A percentile compares a stretch with the other conserved stretches of the same genome.
phyloP scores from a whole-genome alignment of 2,888 invertebrate genomes.

The Drosophila maculinotata region DNA sequence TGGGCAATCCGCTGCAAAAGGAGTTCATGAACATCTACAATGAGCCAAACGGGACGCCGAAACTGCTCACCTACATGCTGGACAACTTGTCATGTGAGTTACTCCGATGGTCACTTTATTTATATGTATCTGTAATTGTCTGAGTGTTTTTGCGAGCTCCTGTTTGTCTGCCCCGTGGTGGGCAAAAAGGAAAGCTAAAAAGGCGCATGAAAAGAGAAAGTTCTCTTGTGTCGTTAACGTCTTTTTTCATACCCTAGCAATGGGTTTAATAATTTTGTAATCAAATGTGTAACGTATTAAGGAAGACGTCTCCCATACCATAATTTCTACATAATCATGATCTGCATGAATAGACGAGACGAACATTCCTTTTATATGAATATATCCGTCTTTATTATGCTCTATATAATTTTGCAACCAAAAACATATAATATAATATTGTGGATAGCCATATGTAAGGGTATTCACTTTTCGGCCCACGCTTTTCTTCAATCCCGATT shows the following conservation, averaged over 20 bases:
- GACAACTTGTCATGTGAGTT: constrained; percentile 96
- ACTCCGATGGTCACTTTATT: constrained; percentile 25
- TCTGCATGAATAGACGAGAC: neutral
- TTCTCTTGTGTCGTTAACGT: constrained; percentile 37
- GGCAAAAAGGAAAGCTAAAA: constrained; percentile 72
- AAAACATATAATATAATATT: too few relatives aligned
- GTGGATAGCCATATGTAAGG: neutral
- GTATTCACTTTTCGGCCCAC: constrained; percentile 15
- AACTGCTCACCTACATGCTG: constrained; percentile 96
- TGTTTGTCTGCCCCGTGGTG: constrained; percentile 28
- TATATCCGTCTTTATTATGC: too few relatives aligned
- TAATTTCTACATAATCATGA: neutral
- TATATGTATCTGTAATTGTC: constrained; percentile 9
- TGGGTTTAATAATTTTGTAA: neutral
- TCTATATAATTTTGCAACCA: too few relatives aligned
- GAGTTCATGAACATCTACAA: constrained; percentile 96
- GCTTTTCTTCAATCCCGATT: constrained; percentile 18
- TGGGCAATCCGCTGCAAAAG: constrained; percentile 97
- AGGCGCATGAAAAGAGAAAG: constrained; percentile 75
- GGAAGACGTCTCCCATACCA: neutral
- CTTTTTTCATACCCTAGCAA: constrained; percentile 29
- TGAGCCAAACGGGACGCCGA: constrained; percentile 96
- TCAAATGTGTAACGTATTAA: neutral
- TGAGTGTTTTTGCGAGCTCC: constrained; percentile 9
- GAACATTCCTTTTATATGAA: too few relatives aligned